phyloP scores from a whole-genome alignment of 30 jellyfish, hydroid and myxozoan species.

The Rhopilema esculentum region DNA sequence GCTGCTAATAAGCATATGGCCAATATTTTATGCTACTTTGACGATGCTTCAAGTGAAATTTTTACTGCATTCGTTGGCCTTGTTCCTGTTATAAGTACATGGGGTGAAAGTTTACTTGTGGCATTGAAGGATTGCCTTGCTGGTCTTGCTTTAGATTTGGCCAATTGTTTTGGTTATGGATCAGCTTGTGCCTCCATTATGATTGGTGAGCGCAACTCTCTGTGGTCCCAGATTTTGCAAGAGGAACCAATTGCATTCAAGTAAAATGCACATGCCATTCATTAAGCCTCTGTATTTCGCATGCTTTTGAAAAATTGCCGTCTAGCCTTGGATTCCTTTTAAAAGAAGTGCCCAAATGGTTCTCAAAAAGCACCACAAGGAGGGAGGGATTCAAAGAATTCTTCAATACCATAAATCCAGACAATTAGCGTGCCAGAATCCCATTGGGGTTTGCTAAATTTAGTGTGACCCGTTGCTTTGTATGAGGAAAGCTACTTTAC shows the following conservation, averaged over 20 bases:
- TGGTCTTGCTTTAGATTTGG: too few relatives aligned
- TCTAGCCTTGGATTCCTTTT: conserved; percentile 42
- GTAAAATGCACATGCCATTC: conserved; percentile 81
- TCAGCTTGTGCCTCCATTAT: conserved; percentile 60
- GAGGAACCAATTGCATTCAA: conserved; percentile 69
- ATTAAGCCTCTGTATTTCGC: conserved; percentile 53
- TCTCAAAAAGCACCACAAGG: conserved; percentile 62
- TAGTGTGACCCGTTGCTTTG: conserved; percentile 72
- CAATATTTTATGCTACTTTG: too few relatives aligned
- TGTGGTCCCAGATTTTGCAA: conserved; percentile 67
- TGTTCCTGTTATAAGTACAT: too few relatives aligned
- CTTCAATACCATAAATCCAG: too few relatives aligned
- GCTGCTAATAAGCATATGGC: too few relatives aligned
- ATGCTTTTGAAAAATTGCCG: too few relatives aligned
- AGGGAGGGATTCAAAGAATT: too few relatives aligned
- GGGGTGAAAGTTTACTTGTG: too few relatives aligned
- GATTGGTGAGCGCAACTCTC: conserved; percentile 72
- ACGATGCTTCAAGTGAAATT: too few relatives aligned
- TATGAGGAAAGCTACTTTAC: conserved; percentile 67
- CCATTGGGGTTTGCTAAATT: conserved; percentile 55
- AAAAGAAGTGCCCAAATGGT: conserved; percentile 63
- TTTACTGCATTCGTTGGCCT: too few relatives aligned
- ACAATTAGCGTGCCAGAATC: too few relatives aligned
- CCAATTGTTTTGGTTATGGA: conserved; percentile 34
- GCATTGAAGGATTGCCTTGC: too few relatives aligned